These are phyloP conservation scores for Platygyra sinensis DNA, from an alignment of 64 coral and sea anemone genomes.

Conservation along the genomic window DNA sequence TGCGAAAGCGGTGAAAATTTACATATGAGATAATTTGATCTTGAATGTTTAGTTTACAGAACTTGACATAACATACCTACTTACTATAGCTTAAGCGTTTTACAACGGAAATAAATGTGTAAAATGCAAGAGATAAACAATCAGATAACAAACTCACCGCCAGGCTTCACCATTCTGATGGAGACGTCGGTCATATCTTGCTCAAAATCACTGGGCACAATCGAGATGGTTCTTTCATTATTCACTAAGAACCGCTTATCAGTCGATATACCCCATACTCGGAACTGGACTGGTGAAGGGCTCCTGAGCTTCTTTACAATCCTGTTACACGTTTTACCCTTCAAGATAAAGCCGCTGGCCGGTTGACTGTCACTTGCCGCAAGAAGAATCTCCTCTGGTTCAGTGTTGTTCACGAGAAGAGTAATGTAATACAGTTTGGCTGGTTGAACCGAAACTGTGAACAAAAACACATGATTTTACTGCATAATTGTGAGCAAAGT, in stretches of 20 bases:
- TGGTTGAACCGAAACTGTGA: constrained; percentile 70
- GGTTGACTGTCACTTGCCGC: constrained; percentile 76
- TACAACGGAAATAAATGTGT: too few species aligned
- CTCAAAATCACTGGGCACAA: constrained; percentile 68
- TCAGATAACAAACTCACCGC: constrained; percentile 24
- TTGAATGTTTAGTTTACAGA: too few species aligned
- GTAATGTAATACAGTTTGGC: constrained; percentile 75
- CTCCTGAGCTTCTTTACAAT: constrained; percentile 65
- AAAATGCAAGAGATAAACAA: neutral
- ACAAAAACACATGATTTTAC: neutral
- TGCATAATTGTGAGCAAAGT: neutral
- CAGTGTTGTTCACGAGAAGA: constrained; percentile 71
- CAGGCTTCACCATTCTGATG: constrained; percentile 35
- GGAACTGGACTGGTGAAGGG: constrained; percentile 63
- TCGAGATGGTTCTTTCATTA: constrained; percentile 45
- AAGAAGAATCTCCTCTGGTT: constrained; percentile 39
- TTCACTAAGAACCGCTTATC: constrained; percentile 68
- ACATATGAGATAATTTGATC: too few species aligned
- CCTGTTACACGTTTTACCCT: constrained; percentile 44
- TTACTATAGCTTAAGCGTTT: too few species aligned
- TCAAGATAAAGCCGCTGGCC: constrained; percentile 56
- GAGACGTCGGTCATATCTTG: constrained; percentile 54
- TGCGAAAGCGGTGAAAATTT: too few species aligned
- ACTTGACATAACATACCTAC: too few species aligned
- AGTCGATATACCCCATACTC: constrained; percentile 53